Percentiles rank a stretch among this genome's conserved stretches.
Conservation (phyloP, 1,140 invertebrate species). For the Platyura marginata region DNA sequence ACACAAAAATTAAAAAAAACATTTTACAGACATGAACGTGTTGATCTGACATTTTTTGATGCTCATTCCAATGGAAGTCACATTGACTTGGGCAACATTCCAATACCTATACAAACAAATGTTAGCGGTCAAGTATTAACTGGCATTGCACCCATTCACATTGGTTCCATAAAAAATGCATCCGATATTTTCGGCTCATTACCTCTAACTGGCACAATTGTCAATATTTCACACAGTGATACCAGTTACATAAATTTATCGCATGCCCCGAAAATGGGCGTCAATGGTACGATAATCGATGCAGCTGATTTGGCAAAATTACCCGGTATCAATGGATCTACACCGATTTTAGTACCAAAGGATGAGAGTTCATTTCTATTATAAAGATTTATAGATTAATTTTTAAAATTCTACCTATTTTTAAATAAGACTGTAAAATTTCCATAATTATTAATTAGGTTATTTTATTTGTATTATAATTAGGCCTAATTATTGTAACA, state of each 20-base stretch:
- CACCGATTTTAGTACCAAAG: too few relatives aligned
- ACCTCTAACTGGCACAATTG: conserved; percentile 21
- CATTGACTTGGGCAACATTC: conserved; percentile 29
- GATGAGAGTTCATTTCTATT: too few relatives aligned
- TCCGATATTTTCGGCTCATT: conserved; percentile 18
- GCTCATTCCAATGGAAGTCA: conserved; percentile 26
- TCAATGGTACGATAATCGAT: neutral
- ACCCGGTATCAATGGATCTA: neutral
- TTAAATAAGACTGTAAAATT: too few relatives aligned
- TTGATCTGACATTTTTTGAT: conserved; percentile 33
- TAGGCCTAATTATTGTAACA: too few relatives aligned
- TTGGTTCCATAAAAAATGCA: conserved; percentile 23
- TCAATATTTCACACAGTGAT: conserved; percentile 24
- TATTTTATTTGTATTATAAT: too few relatives aligned
- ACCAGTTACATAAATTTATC: conserved; percentile 11
- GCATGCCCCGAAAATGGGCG: neutral
- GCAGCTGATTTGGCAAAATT: neutral
- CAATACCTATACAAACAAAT: conserved; percentile 30
- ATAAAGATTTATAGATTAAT: too few relatives aligned
- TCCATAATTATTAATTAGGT: too few relatives aligned
- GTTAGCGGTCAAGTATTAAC: conserved; percentile 30
- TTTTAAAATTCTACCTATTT: too few relatives aligned
- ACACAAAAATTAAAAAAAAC: too few relatives aligned
- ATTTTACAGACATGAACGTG: conserved; percentile 28
- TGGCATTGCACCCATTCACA: conserved; percentile 26